Conservation (phyloP, 2,797 vertebrate genomes). For the Bovichtus diacanthus region DNA sequence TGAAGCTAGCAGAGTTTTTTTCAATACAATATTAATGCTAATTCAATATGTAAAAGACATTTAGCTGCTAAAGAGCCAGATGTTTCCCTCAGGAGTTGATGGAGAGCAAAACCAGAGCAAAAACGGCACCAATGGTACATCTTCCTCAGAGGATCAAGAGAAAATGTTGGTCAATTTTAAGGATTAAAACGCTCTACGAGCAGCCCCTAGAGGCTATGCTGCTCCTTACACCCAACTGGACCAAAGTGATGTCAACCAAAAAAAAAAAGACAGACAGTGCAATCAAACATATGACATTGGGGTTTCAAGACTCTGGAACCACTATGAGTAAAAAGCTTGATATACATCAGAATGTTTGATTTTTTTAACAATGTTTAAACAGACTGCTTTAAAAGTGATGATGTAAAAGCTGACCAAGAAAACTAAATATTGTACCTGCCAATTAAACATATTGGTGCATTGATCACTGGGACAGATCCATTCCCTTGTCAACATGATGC, state of each 20-base stretch:
- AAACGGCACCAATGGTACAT: too few relatives aligned
- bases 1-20: too few relatives aligned
- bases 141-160: neutral
- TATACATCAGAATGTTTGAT: neutral
- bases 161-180: neutral
- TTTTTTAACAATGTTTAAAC: neutral
- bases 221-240: neutral
- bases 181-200: neutral
- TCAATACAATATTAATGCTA: too few relatives aligned
- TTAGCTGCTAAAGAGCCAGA: too few relatives aligned
- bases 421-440: neutral
- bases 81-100: too few relatives aligned
- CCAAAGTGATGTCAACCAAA: neutral
- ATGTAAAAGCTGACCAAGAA: neutral
- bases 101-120: too few relatives aligned
- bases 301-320: too few relatives aligned
- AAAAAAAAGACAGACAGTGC: too few relatives aligned
- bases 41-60: too few relatives aligned
- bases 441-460: neutral
- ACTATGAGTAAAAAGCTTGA: neutral
- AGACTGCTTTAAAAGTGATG: neutral
- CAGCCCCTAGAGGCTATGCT: neutral
- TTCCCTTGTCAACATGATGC: conserved; percentile 12
- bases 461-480: neutral
- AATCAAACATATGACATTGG: neutral